Conservation (phyloP, 2,797 vertebrate genomes). For the Prunella strophiata region DNA sequence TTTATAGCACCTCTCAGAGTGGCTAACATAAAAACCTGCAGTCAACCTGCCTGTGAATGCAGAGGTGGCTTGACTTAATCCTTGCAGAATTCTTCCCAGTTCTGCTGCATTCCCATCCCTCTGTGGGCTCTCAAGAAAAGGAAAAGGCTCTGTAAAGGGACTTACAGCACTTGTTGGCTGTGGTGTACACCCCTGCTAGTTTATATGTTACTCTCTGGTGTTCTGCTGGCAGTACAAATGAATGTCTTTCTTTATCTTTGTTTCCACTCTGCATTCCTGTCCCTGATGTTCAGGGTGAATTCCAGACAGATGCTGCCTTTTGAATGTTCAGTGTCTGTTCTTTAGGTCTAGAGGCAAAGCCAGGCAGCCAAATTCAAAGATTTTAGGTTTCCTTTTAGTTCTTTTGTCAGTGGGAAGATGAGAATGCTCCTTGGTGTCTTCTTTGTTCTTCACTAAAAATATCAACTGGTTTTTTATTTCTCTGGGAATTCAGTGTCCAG, state of each 20-base stretch:
- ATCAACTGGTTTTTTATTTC: not conserved
- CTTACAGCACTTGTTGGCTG: not conserved
- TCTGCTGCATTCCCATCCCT: not conserved
- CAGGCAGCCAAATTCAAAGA: not conserved
- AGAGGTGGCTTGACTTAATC: not conserved
- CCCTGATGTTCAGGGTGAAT: not conserved
- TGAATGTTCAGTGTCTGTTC: not conserved
- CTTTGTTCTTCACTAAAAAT: not conserved
- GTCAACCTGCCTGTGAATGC: not conserved
- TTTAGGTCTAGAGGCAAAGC: not conserved
- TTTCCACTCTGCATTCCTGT: constrained; percentile 29
- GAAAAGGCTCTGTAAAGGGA: not conserved
- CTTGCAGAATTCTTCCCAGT: not conserved
- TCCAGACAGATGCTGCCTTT: not conserved
- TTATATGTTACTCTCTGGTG: not conserved
- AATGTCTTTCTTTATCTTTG: not conserved
- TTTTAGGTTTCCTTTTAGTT: not conserved
- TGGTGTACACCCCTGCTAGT: not conserved
- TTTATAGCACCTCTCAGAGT: not conserved
- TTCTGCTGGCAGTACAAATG: not conserved
- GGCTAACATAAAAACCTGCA: not conserved
- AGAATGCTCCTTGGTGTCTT: not conserved
- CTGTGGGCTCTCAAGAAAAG: not conserved
- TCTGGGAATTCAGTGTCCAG: not conserved
- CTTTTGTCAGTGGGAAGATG: not conserved